Conservation (phyloP, 2,888 invertebrate species). For the Anoncus sp. region DNA sequence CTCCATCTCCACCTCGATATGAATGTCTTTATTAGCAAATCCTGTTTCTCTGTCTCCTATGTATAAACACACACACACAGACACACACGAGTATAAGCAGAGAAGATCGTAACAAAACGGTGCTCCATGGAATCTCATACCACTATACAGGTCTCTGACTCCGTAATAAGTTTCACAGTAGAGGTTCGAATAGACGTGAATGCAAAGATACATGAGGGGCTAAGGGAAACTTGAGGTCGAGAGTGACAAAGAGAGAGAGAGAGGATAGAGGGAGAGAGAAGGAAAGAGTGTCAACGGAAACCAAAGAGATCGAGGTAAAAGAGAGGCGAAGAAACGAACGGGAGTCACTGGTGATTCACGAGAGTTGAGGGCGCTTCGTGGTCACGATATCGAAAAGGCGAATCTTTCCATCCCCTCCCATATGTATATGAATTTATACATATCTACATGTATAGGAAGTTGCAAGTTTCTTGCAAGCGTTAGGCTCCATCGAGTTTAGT, state of each 20-base stretch:
- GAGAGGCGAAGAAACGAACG: conserved; percentile 45
- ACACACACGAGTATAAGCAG: conserved; percentile 50
- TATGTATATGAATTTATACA: conserved; percentile 25
- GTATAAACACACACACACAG: too few relatives aligned
- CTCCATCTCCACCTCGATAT: conserved; percentile 78
- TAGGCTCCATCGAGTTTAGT: conserved; percentile 50
- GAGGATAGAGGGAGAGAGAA: conserved; percentile 43
- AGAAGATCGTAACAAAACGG: conserved; percentile 49
- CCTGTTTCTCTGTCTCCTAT: conserved; percentile 60
- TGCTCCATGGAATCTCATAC: conserved; percentile 51
- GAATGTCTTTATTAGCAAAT: conserved; percentile 81
- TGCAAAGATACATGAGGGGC: conserved; percentile 19
- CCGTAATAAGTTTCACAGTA: conserved; percentile 49
- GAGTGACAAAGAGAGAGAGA: conserved; percentile 13
- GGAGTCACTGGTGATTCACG: conserved; percentile 58
- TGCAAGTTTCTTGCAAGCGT: conserved; percentile 47
- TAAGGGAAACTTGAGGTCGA: conserved; percentile 12
- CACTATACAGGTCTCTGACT: conserved; percentile 49
- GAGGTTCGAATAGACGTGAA: conserved; percentile 39
- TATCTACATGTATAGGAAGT: conserved; percentile 38
- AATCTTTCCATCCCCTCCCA: conserved; percentile 60
- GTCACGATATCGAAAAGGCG: conserved; percentile 62
- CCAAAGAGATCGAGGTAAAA: conserved; percentile 47
- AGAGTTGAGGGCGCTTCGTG: conserved; percentile 63
- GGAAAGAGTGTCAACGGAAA: conserved; percentile 50